phyloP scores from a whole-genome alignment of 2,113 vertebrate species.

The Rhinopomastus cyanomelas region DNA sequence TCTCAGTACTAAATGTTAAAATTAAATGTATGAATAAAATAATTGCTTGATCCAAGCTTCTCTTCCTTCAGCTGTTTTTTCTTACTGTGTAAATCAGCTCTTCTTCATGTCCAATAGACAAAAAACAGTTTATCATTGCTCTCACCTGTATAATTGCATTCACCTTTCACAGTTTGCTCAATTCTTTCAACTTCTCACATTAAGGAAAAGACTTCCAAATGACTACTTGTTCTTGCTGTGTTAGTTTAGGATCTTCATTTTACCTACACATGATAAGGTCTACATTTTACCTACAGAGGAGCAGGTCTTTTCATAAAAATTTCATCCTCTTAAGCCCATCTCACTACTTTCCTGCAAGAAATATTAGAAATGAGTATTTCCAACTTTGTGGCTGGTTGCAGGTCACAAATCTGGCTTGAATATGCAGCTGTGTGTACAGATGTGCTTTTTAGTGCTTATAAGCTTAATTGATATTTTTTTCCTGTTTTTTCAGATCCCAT shows the following conservation, averaged over 20 bases:
- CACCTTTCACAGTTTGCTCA: neutral
- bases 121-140: neutral
- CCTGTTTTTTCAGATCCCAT: slow-evolving; percentile 76
- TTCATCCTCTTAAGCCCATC: neutral
- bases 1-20: neutral
- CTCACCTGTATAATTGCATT: too few species aligned
- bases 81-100: neutral
- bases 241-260: neutral
- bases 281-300: neutral
- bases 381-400: neutral
- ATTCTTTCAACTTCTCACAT: neutral
- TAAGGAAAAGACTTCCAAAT: neutral
- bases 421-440: neutral
- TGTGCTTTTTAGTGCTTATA: neutral
- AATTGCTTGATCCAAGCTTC: neutral
- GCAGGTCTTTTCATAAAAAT: neutral
- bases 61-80: neutral
- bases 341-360: neutral
- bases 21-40: slow-evolving; percentile 9
- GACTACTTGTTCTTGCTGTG: neutral
- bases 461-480: neutral
- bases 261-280: neutral
- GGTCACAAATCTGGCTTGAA: slow-evolving; percentile 1
- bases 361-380: neutral
- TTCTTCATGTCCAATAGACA: neutral